Evolutionary conservation across 2,797 vertebrate genomes (phyloP).

Genomic region (Cercopithecus mitis): DNA sequence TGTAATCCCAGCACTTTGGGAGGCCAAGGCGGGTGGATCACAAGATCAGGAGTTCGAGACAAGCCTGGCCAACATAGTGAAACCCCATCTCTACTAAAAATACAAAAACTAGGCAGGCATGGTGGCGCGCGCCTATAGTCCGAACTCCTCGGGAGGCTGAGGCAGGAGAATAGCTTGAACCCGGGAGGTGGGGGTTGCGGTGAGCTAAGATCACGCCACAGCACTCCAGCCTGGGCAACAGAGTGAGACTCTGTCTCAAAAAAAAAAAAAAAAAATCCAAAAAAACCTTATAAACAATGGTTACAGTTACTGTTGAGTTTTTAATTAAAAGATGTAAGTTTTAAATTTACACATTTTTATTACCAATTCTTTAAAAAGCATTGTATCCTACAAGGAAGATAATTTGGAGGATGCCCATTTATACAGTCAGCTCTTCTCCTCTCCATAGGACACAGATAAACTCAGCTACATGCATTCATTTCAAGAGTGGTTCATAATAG

Average conservation of each 20-base stretch:
- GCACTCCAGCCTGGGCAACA: too few relatives aligned
- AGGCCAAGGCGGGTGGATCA: too few relatives aligned
- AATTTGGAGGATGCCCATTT: neutral
- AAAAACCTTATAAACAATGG: neutral
- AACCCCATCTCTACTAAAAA: too few relatives aligned
- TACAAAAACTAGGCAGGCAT: too few relatives aligned
- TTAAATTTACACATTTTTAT: neutral
- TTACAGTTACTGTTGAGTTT: neutral
- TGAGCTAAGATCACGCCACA: too few relatives aligned
- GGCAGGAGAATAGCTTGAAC: too few relatives aligned
- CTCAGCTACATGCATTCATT: neutral
- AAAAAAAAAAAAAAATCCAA: too few relatives aligned
- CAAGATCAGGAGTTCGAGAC: too few relatives aligned
- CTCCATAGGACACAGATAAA: neutral
- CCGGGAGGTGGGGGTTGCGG: rapidly evolving
- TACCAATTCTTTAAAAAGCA: neutral
- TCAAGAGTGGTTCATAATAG: neutral
- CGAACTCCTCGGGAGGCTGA: too few relatives aligned
- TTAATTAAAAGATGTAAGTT: neutral
- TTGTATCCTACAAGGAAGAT: neutral
- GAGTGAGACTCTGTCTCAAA: too few relatives aligned
- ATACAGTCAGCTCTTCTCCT: neutral
- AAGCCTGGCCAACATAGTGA: too few relatives aligned
- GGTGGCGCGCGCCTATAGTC: rapidly evolving
- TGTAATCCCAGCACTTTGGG: too few relatives aligned